Conservation (phyloP, 2,888 invertebrate genomes). For the Drosophila lutescens region DNA sequence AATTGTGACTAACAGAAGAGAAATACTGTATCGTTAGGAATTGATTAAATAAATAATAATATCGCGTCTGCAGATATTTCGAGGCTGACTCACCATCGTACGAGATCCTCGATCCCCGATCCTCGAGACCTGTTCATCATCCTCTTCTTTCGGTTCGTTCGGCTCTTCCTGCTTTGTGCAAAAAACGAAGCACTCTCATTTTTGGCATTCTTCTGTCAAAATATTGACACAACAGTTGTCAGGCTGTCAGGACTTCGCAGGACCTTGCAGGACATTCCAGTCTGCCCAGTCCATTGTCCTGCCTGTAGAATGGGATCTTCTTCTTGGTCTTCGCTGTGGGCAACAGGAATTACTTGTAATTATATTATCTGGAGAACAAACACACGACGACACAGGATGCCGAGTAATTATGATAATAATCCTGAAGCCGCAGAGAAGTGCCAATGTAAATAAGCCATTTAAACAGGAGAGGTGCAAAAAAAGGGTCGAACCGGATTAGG, state of each 20-base stretch:
- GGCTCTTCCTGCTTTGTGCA: constrained; percentile 34
- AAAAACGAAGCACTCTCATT: constrained; percentile 41
- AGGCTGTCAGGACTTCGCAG: constrained; percentile 44
- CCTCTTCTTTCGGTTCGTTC: constrained; percentile 2
- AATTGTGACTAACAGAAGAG: too few relatives aligned
- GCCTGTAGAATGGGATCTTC: constrained; percentile 53
- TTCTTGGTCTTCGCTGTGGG: constrained; percentile 6
- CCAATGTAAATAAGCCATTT: constrained; percentile 38
- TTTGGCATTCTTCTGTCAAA: constrained; percentile 81
- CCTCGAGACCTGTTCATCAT: constrained; percentile 3
- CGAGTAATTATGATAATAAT: constrained; percentile 11
- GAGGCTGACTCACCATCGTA: constrained; percentile 23
- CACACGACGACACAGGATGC: constrained; percentile 28
- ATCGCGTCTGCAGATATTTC: constrained; percentile 38
- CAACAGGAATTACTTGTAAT: constrained; percentile 71
- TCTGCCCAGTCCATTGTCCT: constrained; percentile 49
- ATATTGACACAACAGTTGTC: constrained; percentile 76
- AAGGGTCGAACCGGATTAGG: constrained; percentile 24
- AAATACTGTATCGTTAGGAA: too few relatives aligned
- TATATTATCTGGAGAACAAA: constrained; percentile 73
- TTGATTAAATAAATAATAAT: too few relatives aligned
- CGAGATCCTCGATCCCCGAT: constrained; percentile 7
- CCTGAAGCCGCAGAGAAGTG: constrained; percentile 20
- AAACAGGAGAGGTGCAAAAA: constrained; percentile 27
- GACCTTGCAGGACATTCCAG: constrained; percentile 45